phyloP scores from a whole-genome alignment of 2,797 vertebrate genomes.

The Sebastes paucispinis region DNA sequence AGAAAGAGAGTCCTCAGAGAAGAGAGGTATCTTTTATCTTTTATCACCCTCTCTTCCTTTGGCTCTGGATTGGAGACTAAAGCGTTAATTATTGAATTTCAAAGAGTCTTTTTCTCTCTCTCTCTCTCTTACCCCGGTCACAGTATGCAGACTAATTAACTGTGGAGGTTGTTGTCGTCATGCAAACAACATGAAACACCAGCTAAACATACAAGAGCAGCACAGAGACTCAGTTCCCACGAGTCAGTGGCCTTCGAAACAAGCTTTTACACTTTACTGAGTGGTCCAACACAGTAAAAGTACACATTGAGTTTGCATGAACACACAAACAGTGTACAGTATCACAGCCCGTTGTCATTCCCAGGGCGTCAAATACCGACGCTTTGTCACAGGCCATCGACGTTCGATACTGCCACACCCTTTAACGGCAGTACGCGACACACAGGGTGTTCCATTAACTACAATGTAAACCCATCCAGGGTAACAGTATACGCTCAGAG shows the following conservation, averaged over 20 bases:
- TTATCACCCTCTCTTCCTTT: constrained; percentile 27
- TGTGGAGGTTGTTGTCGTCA: constrained; percentile 15
- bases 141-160: constrained; percentile 27
- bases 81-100: constrained; percentile 60
- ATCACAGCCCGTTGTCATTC: background rate
- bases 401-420: background rate
- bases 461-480: no score
- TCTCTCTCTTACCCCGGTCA: background rate
- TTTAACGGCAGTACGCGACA: background rate
- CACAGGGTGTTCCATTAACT: no score
- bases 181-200: constrained; percentile 23
- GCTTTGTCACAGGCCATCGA: no score
- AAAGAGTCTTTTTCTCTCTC: constrained; percentile 6
- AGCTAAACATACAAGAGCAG: background rate
- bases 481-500: no score
- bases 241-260: constrained; percentile 12
- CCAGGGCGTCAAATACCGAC: no score
- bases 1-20: constrained; percentile 1
- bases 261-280: constrained; percentile 30
- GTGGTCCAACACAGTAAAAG: background rate
- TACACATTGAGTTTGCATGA: background rate
- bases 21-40: constrained; percentile 33
- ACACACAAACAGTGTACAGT: background rate
- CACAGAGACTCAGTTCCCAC: background rate
- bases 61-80: constrained; percentile 17